Percentiles rank a stretch among this genome's conserved stretches.
phyloP scores from a whole-genome alignment of 2,797 vertebrate genomes.

The Macrochelys suwanniensis region DNA sequence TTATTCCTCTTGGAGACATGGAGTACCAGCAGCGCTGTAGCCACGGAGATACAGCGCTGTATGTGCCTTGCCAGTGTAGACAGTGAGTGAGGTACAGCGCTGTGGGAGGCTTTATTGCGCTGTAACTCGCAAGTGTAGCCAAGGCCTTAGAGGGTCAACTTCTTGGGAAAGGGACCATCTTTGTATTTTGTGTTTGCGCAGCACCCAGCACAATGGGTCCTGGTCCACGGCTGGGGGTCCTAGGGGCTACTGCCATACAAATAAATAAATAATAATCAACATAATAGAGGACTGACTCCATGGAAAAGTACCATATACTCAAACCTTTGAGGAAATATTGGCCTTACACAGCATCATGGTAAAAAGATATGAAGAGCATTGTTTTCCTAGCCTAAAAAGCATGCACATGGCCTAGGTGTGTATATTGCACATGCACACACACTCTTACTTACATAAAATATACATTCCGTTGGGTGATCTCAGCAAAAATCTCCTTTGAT shows the following conservation, averaged over 20 bases:
- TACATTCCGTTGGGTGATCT: not conserved
- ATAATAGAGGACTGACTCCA: not conserved
- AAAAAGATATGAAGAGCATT: not conserved
- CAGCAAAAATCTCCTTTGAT: not conserved
- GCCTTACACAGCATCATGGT: not conserved
- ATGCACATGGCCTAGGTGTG: not conserved
- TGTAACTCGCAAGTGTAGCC: no score
- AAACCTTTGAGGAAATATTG: not conserved
- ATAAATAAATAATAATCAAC: not conserved
- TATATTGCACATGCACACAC: not conserved
- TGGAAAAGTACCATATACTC: not conserved
- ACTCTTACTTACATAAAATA: not conserved
- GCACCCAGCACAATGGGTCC: not conserved
- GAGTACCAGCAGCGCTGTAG: no score
- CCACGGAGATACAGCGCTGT: no score
- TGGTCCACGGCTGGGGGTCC: constrained; percentile 17
- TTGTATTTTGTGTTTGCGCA: constrained; percentile 37
- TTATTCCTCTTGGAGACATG: no score
- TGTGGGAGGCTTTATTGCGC: no score
- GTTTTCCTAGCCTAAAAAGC: not conserved
- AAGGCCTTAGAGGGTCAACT: not conserved
- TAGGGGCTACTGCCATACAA: not conserved
- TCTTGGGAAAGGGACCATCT: not conserved
- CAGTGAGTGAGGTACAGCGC: no score
- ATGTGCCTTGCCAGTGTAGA: no score